phyloP scores from a whole-genome alignment of 2,888 invertebrate genomes.

The Nephrotoma guestfalica region DNA sequence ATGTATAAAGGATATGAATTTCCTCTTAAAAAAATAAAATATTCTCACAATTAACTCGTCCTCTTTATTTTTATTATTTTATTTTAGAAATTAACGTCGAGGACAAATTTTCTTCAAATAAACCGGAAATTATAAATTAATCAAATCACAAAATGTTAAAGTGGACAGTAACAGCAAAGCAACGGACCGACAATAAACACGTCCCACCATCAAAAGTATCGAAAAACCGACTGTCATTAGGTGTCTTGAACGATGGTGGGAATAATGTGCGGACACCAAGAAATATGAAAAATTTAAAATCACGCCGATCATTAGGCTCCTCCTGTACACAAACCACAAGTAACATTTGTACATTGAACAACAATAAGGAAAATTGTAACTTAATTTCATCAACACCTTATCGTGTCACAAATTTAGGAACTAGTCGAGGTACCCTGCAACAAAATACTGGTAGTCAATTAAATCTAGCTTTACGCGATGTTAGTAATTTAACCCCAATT shows the following conservation, averaged over 20 bases:
- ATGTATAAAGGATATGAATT: neutral
- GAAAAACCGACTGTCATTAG: conserved; percentile 9
- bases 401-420: neutral
- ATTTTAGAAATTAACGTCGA: neutral
- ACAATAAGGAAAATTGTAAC: neutral
- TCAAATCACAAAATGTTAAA: conserved; percentile 21
- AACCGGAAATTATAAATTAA: neutral
- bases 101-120: neutral
- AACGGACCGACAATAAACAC: conserved; percentile 9
- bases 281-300: neutral
- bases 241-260: neutral
- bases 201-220: conserved; percentile 13
- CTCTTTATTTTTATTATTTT: neutral
- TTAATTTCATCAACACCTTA: neutral
- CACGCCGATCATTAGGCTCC: conserved; percentile 2
- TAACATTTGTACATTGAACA: neutral
- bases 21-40: neutral
- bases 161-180: conserved; percentile 27
- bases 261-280: neutral
- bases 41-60: neutral
- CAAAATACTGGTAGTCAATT: neutral
- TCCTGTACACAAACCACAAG: neutral
- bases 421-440: conserved; percentile 15
- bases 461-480: conserved; percentile 8
- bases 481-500: conserved; percentile 12